Conservation (phyloP, 2,113 vertebrate genomes). For the Ginglymostoma cirratum region DNA sequence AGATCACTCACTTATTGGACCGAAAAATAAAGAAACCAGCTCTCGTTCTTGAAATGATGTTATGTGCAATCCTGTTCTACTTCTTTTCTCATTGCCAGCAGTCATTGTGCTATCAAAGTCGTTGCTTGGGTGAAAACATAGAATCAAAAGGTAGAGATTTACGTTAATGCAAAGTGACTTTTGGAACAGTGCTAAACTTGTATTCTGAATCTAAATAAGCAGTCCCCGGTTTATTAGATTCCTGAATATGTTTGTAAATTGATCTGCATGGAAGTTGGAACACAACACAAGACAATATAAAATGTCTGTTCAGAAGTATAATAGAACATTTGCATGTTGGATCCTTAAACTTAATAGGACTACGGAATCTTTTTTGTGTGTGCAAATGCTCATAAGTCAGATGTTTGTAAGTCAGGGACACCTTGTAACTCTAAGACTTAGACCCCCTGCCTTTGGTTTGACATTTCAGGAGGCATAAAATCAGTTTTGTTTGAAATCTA, state of each 20-base stretch:
- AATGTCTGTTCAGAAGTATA: no score
- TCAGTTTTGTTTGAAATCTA: neutral
- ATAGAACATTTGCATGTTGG: no score
- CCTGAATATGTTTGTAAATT: no score
- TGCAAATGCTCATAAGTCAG: no score
- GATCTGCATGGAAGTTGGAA: no score
- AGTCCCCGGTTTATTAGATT: no score
- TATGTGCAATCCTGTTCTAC: neutral
- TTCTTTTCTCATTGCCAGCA: neutral
- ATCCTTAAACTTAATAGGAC: no score
- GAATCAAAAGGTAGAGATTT: neutral
- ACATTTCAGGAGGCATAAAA: neutral
- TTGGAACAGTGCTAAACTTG: neutral
- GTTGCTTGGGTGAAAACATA: neutral
- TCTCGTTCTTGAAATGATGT: neutral
- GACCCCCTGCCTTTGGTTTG: neutral
- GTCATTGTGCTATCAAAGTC: neutral
- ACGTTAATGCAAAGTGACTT: neutral
- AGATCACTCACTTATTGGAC: neutral
- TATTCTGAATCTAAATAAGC: neutral
- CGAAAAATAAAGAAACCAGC: neutral
- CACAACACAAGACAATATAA: no score
- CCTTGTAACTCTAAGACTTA: neutral
- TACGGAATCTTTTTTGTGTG: no score
- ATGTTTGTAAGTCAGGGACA: no score